These are phyloP conservation scores for Pitta sordida DNA, from an alignment of 2,113 vertebrate species.

Conservation along the genomic window DNA sequence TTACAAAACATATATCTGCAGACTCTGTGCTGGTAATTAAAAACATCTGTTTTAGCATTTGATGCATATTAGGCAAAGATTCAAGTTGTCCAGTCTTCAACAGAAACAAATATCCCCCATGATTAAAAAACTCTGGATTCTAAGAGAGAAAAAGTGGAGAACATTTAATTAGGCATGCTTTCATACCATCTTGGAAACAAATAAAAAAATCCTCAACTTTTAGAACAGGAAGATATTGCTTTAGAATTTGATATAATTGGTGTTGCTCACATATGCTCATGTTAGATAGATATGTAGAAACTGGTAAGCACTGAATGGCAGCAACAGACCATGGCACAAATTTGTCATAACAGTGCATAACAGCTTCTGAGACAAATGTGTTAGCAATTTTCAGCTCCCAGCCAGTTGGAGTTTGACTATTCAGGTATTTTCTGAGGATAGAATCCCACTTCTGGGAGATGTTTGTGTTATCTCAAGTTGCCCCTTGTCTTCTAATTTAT, in stretches of 20 bases:
- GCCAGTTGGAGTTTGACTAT: slow-evolving; percentile 17
- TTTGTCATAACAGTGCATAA: slow-evolving; percentile 33
- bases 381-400: slow-evolving; percentile 61
- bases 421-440: slow-evolving; percentile 37
- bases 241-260: slow-evolving; percentile 57
- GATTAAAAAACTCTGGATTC: background rate
- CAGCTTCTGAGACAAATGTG: slow-evolving; percentile 59
- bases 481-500: slow-evolving; percentile 50
- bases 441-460: slow-evolving; percentile 26
- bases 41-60: slow-evolving; percentile 54
- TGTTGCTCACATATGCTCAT: slow-evolving; percentile 29
- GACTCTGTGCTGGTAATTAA: slow-evolving; percentile 61
- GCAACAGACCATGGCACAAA: slow-evolving; percentile 24
- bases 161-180: slow-evolving; percentile 19
- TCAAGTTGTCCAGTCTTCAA: slow-evolving; percentile 40
- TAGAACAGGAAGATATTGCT: slow-evolving; percentile 36
- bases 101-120: slow-evolving; percentile 27
- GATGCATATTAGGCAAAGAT: slow-evolving; percentile 40
- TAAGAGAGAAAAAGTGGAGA: background rate
- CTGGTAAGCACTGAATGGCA: slow-evolving; percentile 28
- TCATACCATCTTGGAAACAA: background rate
- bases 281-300: slow-evolving; percentile 49
- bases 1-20: slow-evolving; percentile 32
- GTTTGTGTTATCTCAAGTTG: slow-evolving; percentile 56
- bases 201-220: background rate